These are phyloP conservation scores for Orestias chungarensis DNA, from an alignment of 2,797 vertebrate species.

Conservation along the genomic window DNA sequence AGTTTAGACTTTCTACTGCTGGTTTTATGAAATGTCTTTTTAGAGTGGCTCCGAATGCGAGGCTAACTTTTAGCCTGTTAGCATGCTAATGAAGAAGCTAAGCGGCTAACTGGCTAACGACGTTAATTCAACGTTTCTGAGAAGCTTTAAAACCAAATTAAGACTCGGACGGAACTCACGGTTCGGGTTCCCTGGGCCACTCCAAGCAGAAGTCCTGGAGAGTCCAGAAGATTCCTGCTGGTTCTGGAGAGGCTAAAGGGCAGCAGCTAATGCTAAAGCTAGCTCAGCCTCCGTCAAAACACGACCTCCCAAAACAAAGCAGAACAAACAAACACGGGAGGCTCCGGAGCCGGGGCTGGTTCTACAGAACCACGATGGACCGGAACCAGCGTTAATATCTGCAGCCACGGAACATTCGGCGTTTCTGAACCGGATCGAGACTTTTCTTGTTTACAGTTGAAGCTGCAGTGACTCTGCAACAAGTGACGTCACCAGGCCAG, in stretches of 20 bases:
- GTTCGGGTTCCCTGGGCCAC: constrained; percentile 62
- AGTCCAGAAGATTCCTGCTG: constrained; percentile 50
- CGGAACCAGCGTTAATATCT: accelerated
- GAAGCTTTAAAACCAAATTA: accelerated
- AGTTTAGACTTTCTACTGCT: too few species aligned
- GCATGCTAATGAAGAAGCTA: constrained; percentile 35
- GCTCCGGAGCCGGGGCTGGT: accelerated
- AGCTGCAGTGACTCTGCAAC: constrained; percentile 81
- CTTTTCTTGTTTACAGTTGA: constrained; percentile 78
- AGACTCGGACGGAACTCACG: constrained; percentile 55
- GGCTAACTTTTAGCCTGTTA: constrained; percentile 7
- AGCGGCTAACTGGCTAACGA: background rate
- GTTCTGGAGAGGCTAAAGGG: constrained; percentile 47
- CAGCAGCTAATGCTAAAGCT: background rate
- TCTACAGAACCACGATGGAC: background rate
- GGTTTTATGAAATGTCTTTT: background rate
- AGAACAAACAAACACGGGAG: background rate
- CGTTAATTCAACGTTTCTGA: background rate
- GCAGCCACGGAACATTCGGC: accelerated
- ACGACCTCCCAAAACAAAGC: background rate
- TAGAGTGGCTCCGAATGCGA: background rate
- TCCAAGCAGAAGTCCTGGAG: constrained; percentile 19
- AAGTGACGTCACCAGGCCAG: constrained; percentile 66
- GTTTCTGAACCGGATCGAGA: constrained; percentile 13
- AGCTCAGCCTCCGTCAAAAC: constrained; percentile 23